These are phyloP conservation scores for Lasioglossum vierecki DNA, from an alignment of 2,888 invertebrate genomes.

Conservation along the genomic window DNA sequence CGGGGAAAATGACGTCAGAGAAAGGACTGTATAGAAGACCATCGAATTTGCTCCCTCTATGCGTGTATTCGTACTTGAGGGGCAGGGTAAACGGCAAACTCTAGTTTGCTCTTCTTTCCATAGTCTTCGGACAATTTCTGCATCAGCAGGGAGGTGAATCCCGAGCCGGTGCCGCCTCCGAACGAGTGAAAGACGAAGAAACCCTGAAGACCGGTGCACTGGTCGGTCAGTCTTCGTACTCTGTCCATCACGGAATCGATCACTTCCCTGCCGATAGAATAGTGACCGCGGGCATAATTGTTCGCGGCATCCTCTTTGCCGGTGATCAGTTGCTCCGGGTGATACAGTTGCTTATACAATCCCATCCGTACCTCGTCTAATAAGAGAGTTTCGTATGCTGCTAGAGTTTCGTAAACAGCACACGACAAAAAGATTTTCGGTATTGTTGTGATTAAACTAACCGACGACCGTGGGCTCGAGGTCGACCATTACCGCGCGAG, in stretches of 20 bases:
- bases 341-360: constrained; percentile 93
- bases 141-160: constrained; percentile 96
- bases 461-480: constrained; percentile 95
- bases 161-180: constrained; percentile 95
- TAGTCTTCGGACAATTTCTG: constrained; percentile 96
- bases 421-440: background rate
- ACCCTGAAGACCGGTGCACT: constrained; percentile 94
- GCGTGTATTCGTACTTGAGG: constrained; percentile 88
- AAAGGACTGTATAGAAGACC: background rate
- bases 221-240: constrained; percentile 92
- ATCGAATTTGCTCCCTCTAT: background rate
- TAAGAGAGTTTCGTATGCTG: background rate
- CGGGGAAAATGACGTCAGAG: background rate
- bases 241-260: constrained; percentile 93
- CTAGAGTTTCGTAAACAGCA: background rate
- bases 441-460: constrained; percentile 70
- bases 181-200: constrained; percentile 97
- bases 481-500: constrained; percentile 94
- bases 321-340: constrained; percentile 96
- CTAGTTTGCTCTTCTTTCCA: constrained; percentile 96
- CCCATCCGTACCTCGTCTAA: constrained; percentile 93
- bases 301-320: constrained; percentile 97
- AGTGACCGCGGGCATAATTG: constrained; percentile 97
- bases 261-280: constrained; percentile 96
- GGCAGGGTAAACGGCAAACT: constrained; percentile 97